Evolutionary conservation across 2,113 vertebrate species (phyloP).

Genomic region (Podilymbus podiceps): DNA sequence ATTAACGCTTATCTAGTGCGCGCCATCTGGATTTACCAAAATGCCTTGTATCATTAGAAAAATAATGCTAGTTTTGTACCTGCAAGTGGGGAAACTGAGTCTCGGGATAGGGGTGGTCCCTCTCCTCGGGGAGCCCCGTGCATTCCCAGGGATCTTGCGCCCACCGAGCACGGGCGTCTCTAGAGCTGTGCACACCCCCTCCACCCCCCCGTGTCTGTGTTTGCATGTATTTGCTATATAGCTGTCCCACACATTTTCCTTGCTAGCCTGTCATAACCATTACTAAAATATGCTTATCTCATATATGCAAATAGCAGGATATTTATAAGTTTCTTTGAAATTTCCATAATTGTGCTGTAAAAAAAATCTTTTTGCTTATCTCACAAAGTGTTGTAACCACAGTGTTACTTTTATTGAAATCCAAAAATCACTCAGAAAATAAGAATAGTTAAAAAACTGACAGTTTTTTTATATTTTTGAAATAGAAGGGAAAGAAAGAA

Average conservation of each 20-base stretch:
- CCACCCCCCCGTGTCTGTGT: not conserved
- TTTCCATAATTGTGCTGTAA: conserved; percentile 57
- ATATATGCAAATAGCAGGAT: conserved; percentile 50
- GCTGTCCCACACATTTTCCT: conserved; percentile 31
- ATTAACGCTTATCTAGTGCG: not conserved
- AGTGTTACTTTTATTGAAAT: conserved; percentile 65
- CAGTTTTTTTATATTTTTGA: conserved; percentile 14
- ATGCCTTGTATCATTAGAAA: not conserved
- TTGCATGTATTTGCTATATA: not conserved
- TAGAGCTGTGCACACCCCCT: not conserved
- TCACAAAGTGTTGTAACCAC: conserved; percentile 51
- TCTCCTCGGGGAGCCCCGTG: not conserved
- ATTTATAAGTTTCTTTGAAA: conserved; percentile 68
- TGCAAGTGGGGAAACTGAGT: not conserved
- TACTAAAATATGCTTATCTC: conserved; percentile 65
- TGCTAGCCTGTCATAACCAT: conserved; percentile 41
- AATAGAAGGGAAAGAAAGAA: conserved; percentile 20
- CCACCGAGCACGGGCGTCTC: accelerated
- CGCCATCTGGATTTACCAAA: not conserved
- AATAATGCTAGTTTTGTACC: not conserved
- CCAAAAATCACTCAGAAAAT: conserved; percentile 55
- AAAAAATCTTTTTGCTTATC: conserved; percentile 59
- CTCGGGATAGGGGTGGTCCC: accelerated
- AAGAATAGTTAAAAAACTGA: conserved; percentile 45
- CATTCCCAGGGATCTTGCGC: accelerated